Conservation (phyloP, 2,888 invertebrate genomes). For the Caenorhabditis doughertyi region DNA sequence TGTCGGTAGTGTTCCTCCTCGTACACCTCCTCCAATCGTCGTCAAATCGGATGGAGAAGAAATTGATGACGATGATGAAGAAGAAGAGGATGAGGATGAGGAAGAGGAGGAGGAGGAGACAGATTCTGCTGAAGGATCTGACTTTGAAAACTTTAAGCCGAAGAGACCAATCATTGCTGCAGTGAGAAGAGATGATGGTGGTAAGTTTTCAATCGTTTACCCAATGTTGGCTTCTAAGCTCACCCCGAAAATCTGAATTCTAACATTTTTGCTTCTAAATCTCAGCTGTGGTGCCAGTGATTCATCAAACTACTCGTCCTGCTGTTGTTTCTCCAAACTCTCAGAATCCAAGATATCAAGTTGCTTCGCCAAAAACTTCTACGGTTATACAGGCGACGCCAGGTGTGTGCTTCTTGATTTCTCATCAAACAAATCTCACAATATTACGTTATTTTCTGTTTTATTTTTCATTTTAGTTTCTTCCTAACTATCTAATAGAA, state of each 20-base stretch:
- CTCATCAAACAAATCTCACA: neutral
- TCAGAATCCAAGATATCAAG: constrained; percentile 61
- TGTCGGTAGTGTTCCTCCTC: constrained; percentile 75
- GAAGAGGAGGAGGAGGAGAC: constrained; percentile 55
- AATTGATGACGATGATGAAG: constrained; percentile 77
- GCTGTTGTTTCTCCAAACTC: constrained; percentile 52
- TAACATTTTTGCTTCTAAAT: constrained; percentile 45
- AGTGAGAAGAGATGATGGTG: constrained; percentile 69
- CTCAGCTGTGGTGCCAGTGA: constrained; percentile 58
- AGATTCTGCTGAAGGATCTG: constrained; percentile 67
- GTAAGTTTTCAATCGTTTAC: constrained; percentile 33
- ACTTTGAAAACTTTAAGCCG: constrained; percentile 64
- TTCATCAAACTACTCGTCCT: constrained; percentile 52
- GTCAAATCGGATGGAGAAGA: constrained; percentile 73
- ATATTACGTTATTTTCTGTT: neutral
- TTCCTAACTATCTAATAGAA: constrained; percentile 3
- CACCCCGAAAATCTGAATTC: constrained; percentile 8
- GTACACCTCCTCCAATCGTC: constrained; percentile 73
- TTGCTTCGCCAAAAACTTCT: constrained; percentile 50
- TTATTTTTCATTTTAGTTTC: neutral
- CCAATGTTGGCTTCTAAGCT: constrained; percentile 8
- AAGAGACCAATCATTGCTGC: constrained; percentile 63
- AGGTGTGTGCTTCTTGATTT: constrained; percentile 49
- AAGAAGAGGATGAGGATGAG: constrained; percentile 76
- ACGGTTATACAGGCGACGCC: constrained; percentile 57